A percentile compares a stretch with the other conserved stretches of the same genome.
Conservation (phyloP, 2,797 vertebrate species). For the Serranus cabrilla region DNA sequence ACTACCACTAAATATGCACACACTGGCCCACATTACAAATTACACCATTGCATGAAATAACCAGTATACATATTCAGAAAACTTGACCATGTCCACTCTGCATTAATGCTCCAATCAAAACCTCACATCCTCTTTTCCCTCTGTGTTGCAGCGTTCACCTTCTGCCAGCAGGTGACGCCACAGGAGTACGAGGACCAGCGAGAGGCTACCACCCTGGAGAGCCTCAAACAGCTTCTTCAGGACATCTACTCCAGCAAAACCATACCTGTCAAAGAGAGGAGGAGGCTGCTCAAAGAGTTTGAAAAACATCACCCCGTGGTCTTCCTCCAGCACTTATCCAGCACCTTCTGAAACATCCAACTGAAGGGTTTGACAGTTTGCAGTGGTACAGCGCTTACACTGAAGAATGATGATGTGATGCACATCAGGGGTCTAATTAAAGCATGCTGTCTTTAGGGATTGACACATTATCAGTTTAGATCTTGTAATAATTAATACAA, state of each 20-base stretch:
- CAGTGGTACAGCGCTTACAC: background rate
- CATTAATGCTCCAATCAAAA: background rate
- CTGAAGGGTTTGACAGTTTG: background rate
- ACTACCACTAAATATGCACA: background rate
- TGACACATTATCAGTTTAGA: background rate
- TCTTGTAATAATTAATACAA: background rate
- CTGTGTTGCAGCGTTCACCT: slow-evolving; percentile 86
- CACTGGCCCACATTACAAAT: background rate
- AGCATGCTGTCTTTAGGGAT: background rate
- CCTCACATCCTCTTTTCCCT: background rate
- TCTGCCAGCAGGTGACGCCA: slow-evolving; percentile 87
- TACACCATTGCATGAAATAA: background rate
- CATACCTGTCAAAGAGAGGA: slow-evolving; percentile 85
- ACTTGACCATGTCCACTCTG: background rate
- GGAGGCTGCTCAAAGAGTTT: slow-evolving; percentile 88
- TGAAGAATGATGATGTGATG: background rate
- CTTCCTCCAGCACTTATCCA: slow-evolving; percentile 81
- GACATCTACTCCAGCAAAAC: slow-evolving; percentile 77
- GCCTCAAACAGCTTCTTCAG: slow-evolving; percentile 85
- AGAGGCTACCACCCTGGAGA: slow-evolving; percentile 78
- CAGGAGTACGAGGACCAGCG: slow-evolving; percentile 88
- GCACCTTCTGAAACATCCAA: slow-evolving; percentile 68
- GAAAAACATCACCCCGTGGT: slow-evolving; percentile 88
- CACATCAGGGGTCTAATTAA: background rate
- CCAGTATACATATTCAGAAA: background rate